Evolutionary conservation across 2,113 vertebrate species (phyloP), one percentile per base, ranked within the genome.

Genomic region (Hystrix brachyura): DNA sequence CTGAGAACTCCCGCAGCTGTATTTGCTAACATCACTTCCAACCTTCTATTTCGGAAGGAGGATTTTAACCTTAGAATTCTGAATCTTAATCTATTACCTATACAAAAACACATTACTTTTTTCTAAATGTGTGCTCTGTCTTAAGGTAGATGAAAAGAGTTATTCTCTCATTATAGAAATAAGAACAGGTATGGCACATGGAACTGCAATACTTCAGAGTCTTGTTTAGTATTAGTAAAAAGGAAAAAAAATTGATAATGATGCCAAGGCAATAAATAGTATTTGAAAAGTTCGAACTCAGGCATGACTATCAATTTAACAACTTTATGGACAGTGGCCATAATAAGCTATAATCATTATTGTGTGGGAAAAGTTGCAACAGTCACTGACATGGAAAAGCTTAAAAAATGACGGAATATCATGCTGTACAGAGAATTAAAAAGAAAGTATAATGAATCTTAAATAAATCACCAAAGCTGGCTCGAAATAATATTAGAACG

Each of bases 121-220:
- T 94, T 89, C 32, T 76, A 87, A 87, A 5, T 60, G 57, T 71
- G 13, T 84, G 67, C 5, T 1, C 23, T 85, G 0, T 72, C 7
- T 83, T 57, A 48, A 71, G 90, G 69, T 51, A 53, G 48, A 93
- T n/a, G 8, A 86, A 53, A 96, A 60, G n/a, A 96, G 59, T 74
- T 76, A 94, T 34, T 78, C 79, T 95, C 94, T 98, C 87, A 96
- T 97, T 96, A 84, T 34, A 1, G 6, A 94, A 96, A 97, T 94
- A 94, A 96, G 94, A 97, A 89, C 79, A 94, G 38, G 17, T 0
- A 1, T 0, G 2, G 23, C 13, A 74, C 32, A 71, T 51, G 83
- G 90, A 94, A 97, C 95, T 98, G 98, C 90, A 94, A 67, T 85
- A 64, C 43, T 96, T 88, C 88, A 97, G 95, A 97, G 95, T 97